These are phyloP conservation scores for Spinus pinus DNA, from an alignment of 2,797 vertebrate genomes.

Conservation along the genomic window DNA sequence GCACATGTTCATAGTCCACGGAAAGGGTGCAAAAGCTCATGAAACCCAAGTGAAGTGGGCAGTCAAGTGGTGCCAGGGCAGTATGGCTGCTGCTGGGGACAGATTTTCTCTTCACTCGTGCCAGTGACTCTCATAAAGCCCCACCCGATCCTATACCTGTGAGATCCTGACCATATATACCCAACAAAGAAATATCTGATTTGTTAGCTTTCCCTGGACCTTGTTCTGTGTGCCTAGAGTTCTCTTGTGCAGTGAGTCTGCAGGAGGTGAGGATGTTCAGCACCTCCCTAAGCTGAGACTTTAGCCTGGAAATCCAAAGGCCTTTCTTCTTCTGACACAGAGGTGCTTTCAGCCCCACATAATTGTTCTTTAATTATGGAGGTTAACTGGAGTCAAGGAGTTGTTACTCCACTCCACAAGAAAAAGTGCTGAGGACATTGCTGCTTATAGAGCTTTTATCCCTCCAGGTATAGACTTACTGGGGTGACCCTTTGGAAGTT, in stretches of 20 bases:
- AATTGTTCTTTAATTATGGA: neutral
- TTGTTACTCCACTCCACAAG: neutral
- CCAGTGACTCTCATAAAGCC: neutral
- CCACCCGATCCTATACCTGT: rapidly evolving
- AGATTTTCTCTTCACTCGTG: neutral
- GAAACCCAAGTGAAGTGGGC: neutral
- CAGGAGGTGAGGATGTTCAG: neutral
- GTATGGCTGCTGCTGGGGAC: neutral
- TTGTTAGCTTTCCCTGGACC: neutral
- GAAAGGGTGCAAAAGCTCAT: neutral
- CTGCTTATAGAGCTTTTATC: neutral
- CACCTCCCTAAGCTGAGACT: neutral
- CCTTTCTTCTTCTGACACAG: neutral
- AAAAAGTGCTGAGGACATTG: neutral
- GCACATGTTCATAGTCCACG: neutral
- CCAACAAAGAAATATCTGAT: neutral
- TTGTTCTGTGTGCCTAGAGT: neutral
- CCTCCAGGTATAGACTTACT: neutral
- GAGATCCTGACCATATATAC: neutral
- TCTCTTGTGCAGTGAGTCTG: neutral
- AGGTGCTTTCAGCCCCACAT: neutral
- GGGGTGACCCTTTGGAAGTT: neutral
- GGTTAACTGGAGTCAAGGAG: neutral
- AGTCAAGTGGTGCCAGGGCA: rapidly evolving
- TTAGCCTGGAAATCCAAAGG: neutral